Conservation (phyloP, 2,888 invertebrate genomes). For the Agapetus fuscipes region DNA sequence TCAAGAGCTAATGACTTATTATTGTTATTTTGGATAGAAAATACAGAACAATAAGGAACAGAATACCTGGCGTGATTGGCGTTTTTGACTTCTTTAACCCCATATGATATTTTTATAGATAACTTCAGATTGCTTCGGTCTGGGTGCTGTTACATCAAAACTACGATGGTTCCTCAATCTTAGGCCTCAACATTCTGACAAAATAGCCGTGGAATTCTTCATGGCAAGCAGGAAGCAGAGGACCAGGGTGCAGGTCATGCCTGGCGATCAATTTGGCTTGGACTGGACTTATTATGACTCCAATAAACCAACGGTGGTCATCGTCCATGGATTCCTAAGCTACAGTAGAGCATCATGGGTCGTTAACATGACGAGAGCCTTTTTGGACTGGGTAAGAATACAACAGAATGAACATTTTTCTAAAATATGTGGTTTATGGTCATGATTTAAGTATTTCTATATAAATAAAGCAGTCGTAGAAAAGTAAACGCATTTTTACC, state of each 20-base stretch:
- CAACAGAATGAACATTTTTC: too few species aligned
- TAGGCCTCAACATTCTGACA: conserved; percentile 33
- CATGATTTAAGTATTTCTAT: too few species aligned
- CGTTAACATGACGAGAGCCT: conserved; percentile 45
- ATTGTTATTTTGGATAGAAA: too few species aligned
- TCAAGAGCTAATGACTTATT: too few species aligned
- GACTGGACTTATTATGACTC: conserved; percentile 50
- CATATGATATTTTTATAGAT: too few species aligned
- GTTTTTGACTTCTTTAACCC: too few species aligned
- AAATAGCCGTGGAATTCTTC: conserved; percentile 41
- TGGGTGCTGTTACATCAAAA: conserved; percentile 33
- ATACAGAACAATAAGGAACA: too few species aligned
- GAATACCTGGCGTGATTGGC: too few species aligned
- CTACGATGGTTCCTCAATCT: conserved; percentile 39
- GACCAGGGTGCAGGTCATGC: conserved; percentile 35
- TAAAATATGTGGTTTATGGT: background rate
- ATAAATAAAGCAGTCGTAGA: too few species aligned
- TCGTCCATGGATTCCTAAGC: conserved; percentile 56
- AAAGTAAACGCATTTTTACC: too few species aligned
- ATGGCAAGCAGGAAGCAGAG: conserved; percentile 36
- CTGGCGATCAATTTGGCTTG: conserved; percentile 40
- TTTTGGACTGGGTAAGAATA: conserved; percentile 43
- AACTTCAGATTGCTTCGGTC: conserved; percentile 45
- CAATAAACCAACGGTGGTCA: conserved; percentile 43
- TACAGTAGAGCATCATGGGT: conserved; percentile 50